Evolutionary conservation across 2,113 vertebrate species (phyloP).

Genomic region (Mohoua ochrocephala): DNA sequence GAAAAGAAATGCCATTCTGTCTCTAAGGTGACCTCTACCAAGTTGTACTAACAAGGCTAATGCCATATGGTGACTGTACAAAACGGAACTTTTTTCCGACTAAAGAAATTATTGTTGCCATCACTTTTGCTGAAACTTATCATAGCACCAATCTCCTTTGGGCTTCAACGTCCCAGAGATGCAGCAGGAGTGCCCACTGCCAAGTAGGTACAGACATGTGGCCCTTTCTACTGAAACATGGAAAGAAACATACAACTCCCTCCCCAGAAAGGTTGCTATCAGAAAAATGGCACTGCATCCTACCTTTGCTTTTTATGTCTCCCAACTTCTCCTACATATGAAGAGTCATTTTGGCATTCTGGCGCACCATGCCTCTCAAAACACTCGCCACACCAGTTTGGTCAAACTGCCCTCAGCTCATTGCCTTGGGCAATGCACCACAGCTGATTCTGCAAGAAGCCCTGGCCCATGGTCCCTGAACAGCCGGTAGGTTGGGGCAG

Average conservation of each 20-base stretch:
- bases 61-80: not conserved
- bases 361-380: not conserved
- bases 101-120: not conserved
- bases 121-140: not conserved
- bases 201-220: not conserved
- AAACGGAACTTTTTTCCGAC: not conserved
- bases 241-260: not conserved
- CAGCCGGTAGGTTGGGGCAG: not conserved
- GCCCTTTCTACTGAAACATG: not conserved
- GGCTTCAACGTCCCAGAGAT: not conserved
- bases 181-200: not conserved
- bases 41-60: not conserved
- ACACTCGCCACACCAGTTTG: not conserved
- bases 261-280: not conserved
- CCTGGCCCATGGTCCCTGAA: not conserved
- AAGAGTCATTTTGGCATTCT: not conserved
- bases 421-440: not conserved
- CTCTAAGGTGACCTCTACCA: not conserved
- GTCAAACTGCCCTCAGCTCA: fast-evolving
- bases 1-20: not conserved
- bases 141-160: not conserved
- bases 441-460: not conserved
- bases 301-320: not conserved
- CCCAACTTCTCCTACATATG: not conserved
- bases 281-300: not conserved